Conservation (phyloP, 92 coral and sea anemone species). For the Anthopleura xanthogrammica region DNA sequence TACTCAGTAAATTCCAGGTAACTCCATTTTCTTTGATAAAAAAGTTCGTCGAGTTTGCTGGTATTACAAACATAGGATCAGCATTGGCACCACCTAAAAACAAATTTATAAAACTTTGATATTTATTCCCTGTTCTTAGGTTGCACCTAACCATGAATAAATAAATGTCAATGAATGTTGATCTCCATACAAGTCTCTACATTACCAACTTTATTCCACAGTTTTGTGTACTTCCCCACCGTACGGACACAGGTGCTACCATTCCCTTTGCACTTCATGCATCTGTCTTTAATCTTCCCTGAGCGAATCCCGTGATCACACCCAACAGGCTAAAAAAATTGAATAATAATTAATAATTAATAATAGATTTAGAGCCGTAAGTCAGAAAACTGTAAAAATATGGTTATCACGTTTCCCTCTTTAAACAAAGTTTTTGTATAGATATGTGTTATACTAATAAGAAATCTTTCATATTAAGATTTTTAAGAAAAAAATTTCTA, state of each 20-base stretch:
- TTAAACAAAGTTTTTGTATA: no score
- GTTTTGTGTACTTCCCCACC: conserved; percentile 38
- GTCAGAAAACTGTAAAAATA: no score
- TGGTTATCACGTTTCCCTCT: no score
- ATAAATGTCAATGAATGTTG: neutral
- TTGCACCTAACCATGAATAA: no score
- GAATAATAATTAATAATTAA: neutral
- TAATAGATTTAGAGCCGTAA: no score
- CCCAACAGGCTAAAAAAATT: conserved; percentile 55
- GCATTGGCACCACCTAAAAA: conserved; percentile 45
- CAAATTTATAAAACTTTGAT: neutral
- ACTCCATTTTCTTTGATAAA: conserved; percentile 40
- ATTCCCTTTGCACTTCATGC: conserved; percentile 74
- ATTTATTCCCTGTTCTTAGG: no score
- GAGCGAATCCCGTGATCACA: conserved; percentile 62
- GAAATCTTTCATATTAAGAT: no score
- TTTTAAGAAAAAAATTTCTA: no score
- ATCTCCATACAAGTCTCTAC: neutral
- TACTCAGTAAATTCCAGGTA: conserved; percentile 60
- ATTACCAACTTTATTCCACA: conserved; percentile 56
- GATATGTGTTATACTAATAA: no score
- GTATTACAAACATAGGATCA: conserved; percentile 59
- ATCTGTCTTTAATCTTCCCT: conserved; percentile 64
- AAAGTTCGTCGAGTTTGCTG: conserved; percentile 58
- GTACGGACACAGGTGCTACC: conserved; percentile 65